A percentile compares a stretch with the other conserved stretches of the same genome.
Evolutionary conservation across 2,113 vertebrate species (phyloP).

Genomic region (Isichthys henryi): DNA sequence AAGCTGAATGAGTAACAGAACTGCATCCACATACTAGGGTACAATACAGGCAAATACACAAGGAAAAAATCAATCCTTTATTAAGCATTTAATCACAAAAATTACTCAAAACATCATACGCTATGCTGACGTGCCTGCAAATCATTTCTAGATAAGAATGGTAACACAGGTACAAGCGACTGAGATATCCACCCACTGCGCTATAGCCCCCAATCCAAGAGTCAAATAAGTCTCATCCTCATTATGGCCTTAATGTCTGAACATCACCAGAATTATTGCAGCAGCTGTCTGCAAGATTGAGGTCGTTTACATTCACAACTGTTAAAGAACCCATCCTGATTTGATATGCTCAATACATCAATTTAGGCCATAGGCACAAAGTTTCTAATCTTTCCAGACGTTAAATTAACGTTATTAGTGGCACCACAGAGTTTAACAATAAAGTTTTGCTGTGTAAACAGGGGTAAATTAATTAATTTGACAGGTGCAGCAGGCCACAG

Average conservation of each 20-base stretch:
- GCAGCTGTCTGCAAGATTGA: background rate
- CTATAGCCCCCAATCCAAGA: background rate
- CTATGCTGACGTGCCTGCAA: background rate
- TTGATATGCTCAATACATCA: background rate
- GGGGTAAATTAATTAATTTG: background rate
- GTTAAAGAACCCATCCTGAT: background rate
- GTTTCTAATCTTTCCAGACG: background rate
- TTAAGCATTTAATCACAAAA: background rate
- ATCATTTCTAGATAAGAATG: background rate
- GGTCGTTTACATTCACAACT: background rate
- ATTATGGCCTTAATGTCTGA: background rate
- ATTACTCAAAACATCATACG: background rate
- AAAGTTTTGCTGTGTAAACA: background rate
- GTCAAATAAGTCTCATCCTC: background rate
- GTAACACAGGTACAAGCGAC: background rate
- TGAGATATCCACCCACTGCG: background rate
- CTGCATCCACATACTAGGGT: background rate
- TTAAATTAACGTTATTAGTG: background rate
- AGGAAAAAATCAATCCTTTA: background rate
- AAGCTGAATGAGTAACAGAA: background rate
- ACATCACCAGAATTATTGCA: background rate
- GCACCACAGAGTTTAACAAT: background rate
- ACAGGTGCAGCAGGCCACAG: background rate
- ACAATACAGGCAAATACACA: background rate
- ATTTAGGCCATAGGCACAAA: background rate